Evolutionary conservation across 2,888 invertebrate genomes (phyloP).

Genomic region (Tyria jacobaeae): DNA sequence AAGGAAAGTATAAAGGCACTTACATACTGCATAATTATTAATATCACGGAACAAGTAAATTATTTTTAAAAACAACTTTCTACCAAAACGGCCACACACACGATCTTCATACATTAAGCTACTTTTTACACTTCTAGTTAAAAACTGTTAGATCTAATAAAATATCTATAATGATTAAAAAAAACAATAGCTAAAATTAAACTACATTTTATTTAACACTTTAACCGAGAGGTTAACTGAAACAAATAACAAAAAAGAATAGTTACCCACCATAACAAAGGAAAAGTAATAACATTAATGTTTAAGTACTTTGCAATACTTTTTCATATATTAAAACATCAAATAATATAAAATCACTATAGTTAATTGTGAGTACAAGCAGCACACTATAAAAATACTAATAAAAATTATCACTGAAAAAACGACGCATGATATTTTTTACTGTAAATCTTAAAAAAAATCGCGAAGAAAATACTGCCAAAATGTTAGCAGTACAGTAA

Average conservation of each 20-base stretch:
- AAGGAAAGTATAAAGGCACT: conserved; percentile 48
- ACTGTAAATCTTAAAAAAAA: too few relatives aligned
- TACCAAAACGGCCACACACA: conserved; percentile 20
- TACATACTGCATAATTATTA: conserved; percentile 37
- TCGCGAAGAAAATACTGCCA: too few relatives aligned
- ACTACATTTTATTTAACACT: conserved; percentile 40
- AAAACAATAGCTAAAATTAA: conserved; percentile 21
- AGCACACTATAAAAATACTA: background rate
- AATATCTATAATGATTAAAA: conserved; percentile 5
- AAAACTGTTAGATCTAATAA: background rate
- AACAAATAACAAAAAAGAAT: conserved; percentile 30
- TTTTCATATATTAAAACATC: conserved; percentile 18
- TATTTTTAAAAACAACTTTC: conserved; percentile 5
- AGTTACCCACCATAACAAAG: conserved; percentile 36
- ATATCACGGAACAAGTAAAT: conserved; percentile 16
- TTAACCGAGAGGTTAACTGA: too few relatives aligned
- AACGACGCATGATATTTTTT: too few relatives aligned
- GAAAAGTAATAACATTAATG: conserved; percentile 26
- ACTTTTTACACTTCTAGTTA: background rate
- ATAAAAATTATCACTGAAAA: too few relatives aligned
- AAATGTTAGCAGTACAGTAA: too few relatives aligned
- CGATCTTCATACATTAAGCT: conserved; percentile 11
- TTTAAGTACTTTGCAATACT: conserved; percentile 40
- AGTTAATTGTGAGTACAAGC: conserved; percentile 3
- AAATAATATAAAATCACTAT: conserved; percentile 4